Evolutionary conservation across 1,140 invertebrate species (phyloP).

Genomic region (Drosophila takahashii): DNA sequence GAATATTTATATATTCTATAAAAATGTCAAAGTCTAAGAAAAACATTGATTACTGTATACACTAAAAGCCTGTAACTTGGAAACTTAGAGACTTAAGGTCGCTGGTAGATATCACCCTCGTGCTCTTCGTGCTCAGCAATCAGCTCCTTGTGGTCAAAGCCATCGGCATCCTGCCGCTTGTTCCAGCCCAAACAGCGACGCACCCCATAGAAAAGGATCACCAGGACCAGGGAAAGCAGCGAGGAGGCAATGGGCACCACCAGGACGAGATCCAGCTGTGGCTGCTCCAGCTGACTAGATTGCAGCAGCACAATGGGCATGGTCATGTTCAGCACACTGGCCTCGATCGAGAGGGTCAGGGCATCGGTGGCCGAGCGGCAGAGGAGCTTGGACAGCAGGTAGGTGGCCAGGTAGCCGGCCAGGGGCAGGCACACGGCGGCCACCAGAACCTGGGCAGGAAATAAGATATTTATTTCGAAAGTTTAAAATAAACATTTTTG

Average conservation of each 20-base stretch:
- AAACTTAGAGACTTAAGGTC: constrained; percentile 1
- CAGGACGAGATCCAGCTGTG: constrained; percentile 52
- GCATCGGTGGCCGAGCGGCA: constrained; percentile 59
- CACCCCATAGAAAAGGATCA: constrained; percentile 47
- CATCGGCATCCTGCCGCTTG: constrained; percentile 40
- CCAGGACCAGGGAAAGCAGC: constrained; percentile 42
- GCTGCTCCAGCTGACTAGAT: constrained; percentile 54
- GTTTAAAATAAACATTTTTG: too few species aligned
- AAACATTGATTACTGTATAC: too few species aligned
- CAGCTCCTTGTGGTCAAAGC: constrained; percentile 53
- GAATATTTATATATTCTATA: too few species aligned
- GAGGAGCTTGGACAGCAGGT: constrained; percentile 47
- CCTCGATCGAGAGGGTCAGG: constrained; percentile 57
- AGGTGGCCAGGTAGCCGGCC: constrained; percentile 48
- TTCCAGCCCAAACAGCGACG: constrained; percentile 57
- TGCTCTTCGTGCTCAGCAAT: constrained; percentile 34
- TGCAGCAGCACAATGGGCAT: constrained; percentile 63
- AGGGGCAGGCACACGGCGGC: constrained; percentile 51
- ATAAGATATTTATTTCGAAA: neutral
- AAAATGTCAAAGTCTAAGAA: too few species aligned
- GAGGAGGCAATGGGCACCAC: constrained; percentile 58
- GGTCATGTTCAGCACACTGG: constrained; percentile 66
- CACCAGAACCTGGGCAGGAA: constrained; percentile 38
- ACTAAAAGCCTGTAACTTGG: neutral
- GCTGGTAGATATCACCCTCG: constrained; percentile 17